Evolutionary conservation across 2,888 invertebrate species (phyloP), one percentile per base, ranked within the genome.

Genomic region (Drosophila anceps): DNA sequence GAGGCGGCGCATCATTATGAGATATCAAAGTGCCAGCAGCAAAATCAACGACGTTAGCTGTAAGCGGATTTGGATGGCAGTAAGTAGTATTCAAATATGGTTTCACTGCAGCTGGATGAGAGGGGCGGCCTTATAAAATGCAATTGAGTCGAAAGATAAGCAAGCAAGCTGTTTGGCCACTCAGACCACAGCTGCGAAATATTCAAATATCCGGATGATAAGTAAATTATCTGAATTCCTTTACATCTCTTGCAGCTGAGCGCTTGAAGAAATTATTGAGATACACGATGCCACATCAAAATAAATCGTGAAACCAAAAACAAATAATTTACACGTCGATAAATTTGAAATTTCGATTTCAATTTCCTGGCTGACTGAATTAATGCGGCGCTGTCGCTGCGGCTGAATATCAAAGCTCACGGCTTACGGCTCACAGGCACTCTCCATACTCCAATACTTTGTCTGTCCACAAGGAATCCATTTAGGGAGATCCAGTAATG

Each of bases 291-390:
- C n/a, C n/a, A 12, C 24, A 66, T 31, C 27, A 43, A 68, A 58
- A 50, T 13, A 58, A 61, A 58, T 43, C 43, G 18, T n/a, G 31
- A 35, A 33, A 41, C 10, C 51, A 43, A 27, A 33, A 61, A 37
- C 51, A 57, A 73, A 72, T 48, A 58, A 44, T 60, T 60, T 39
- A 73, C 24, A 69, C 46, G 8, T 48, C 41, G 44, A 57, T 76
- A 63, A 57, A 67, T 67, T 70, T 37, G 46, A 54, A 66, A 66
- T 60, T 70, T 53, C 53, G 46, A 20, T 74, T 82, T 84, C 85
- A 82, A 89, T 85, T 88, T 85, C 90, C 90, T 88, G 88, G 39
- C 73, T 69, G 84, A 79, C 50, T 76, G 72, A 83, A 70, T 74
- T 69, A 74, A 82, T 68, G 70, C 46, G 24, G 13, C 27, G 39